Evolutionary conservation across 1,140 invertebrate species (phyloP).

Genomic region (Ericerus pela): DNA sequence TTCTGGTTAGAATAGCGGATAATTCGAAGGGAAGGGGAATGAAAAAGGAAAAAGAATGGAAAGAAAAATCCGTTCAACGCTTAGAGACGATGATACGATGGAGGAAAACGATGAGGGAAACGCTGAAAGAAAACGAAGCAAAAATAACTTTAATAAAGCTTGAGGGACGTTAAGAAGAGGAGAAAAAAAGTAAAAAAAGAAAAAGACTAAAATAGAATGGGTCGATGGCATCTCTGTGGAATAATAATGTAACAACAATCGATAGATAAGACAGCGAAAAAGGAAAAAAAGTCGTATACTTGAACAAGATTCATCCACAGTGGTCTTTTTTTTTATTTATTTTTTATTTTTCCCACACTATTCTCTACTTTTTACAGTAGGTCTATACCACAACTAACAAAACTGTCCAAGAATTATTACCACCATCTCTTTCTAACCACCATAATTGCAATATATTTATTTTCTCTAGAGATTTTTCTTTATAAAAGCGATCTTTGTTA

Average conservation of each 20-base stretch:
- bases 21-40: too few species aligned
- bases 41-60: too few species aligned
- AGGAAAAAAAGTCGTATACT: not conserved
- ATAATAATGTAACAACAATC: constrained; percentile 2
- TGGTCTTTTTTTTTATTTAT: not conserved
- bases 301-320: not conserved
- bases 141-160: not conserved
- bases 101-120: not conserved
- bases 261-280: not conserved
- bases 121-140: not conserved
- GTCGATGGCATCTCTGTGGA: not conserved
- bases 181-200: too few species aligned
- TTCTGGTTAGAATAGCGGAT: too few species aligned
- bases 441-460: too few species aligned
- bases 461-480: too few species aligned
- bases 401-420: too few species aligned
- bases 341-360: not conserved
- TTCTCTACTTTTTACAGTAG: not conserved
- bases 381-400: too few species aligned
- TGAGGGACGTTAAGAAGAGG: not conserved
- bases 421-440: too few species aligned
- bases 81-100: too few species aligned
- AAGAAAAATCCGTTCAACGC: too few species aligned
- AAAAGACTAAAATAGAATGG: not conserved
- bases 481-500: too few species aligned